Evolutionary conservation across 23 tunicate genomes (phyloP), one percentile per base, ranked within the genome.

Genomic region (Ciona savignyi): DNA sequence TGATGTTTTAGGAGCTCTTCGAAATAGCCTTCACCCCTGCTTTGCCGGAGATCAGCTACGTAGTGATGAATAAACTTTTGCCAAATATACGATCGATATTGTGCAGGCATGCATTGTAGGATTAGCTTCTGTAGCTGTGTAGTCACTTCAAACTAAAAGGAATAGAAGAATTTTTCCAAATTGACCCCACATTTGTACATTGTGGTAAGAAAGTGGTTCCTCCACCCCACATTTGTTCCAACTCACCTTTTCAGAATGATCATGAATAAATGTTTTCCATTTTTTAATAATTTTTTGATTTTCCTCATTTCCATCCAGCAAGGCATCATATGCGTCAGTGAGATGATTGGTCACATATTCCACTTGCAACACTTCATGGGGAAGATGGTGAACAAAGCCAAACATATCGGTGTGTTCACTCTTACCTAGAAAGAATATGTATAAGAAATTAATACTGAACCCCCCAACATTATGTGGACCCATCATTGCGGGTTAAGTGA

Each of bases 31-130:
- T 76, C 77, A 0, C 82, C 89, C 0, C 67, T 34, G 4, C 31
- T 35, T 32, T 30, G 64, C 23, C 63, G 51, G 21, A 70, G 35
- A 34, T 83, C 89, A 35, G 66, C 63, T 0, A 85, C 84, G 35
- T 78, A 78, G 65, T 85, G 70, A 60, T 72, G 34, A 31, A 85
- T 78, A 30, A 85, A 51, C 49, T 78, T 78, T 34, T 85, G 83
- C 91, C 91, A 85, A 28, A 85, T n/a, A 33, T 72, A 85, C 3
- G 83, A 77, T 2, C 91, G 71, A 62, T 78, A 85, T 29, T 73
- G 83, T 21, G 63, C 76, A 4, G 91, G 91, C 1, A 85, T 73
- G 1, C 81, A 82, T 27, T 78, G 71, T 23, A 78, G 49, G 25
- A 85, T 67, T 62, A 78, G 42, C 30, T 85, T 85, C 33, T 73